Base-by-base conservation (phyloP, 2,888 invertebrate genomes). In the Galerucella pusilla region DNA sequence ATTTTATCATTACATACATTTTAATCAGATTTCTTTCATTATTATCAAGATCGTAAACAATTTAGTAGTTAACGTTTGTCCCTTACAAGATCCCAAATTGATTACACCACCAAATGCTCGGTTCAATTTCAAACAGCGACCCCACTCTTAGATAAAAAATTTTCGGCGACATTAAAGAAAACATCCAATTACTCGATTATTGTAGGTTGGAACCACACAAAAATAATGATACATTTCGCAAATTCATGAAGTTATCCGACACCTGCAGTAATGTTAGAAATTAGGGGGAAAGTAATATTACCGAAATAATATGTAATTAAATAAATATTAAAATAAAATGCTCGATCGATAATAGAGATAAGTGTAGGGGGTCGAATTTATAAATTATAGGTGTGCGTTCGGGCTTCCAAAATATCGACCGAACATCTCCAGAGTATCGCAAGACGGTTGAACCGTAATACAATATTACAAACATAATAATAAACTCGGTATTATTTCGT, bases 301-400 rank as follows among this genome's bases (percentile, higher is more conserved):
- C 73, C 45, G 46, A 78, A 77, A 80, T 80, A 59, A 80, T 77
- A 78, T 80, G 76, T 78, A 74, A 80, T 80, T 78, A 78, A 75
- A 78, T 76, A 75, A 80, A 75, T 78, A 80, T 80, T 78, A 80
- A 78, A 80, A 78, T 77, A 74, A 76, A 80, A 80, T 76, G 76
- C 70, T 74, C 60, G 74, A 49, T 73, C 71, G 71, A 78, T 75
- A 73, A 76, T 74, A 60, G 65, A 72, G 73, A 75, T 78, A 78
- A 77, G 60, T 77, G 74, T 64, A 65, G 68, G 64, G 72, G 73
- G 69, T 68, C 69, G 67, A 71, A 68, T 60, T 68, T 69, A 71
- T 54, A 76, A 76, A 76, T 76, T 76, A 76, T 74, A 74, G 76
- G 71, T 72, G 68, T 69, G 64, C 42, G 68, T 67, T 68, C 46